Evolutionary conservation across 2,888 invertebrate species (phyloP), one percentile per base, ranked within the genome.

Genomic region (Willowsia nigromaculata): DNA sequence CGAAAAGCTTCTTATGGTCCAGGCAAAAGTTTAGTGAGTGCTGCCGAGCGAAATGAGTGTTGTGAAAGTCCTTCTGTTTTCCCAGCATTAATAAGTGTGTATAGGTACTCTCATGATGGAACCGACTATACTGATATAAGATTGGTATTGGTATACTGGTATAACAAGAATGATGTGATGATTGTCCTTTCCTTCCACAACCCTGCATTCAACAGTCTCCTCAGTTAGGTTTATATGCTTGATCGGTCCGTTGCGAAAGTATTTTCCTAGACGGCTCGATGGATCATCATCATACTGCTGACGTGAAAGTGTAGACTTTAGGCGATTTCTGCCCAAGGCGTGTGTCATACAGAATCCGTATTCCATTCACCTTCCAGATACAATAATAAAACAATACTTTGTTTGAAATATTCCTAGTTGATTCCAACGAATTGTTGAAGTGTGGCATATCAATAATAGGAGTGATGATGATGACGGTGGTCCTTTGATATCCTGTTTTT

Each of bases 1-100:
- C 25, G 11, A 74, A 74, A 74, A 74, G 37, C 71, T 71, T 71
- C 40, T 71, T 47, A 13, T 74, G 33, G 22, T 25, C 25, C 25
- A n/a, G 25, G 56, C 5, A 22, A 56, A 56, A 56, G 56, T 56
- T 56, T 56, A 56, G 7, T 7, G 43, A 43, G 43, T 1, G 43
- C 15, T 6, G 37, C 15, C 65, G 33, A 65, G 65, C 9, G 65
- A 65, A n/a, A 65, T 43, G 43, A 43, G 9, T 43, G 5, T 43
- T 1, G 43, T 13, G 43, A 43, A 43, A 43, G 43, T 43, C 43
- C 43, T 9, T 13, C 43, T 37, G 43, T n/a, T n/a, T n/a, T n/a
- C n/a, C n/a, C n/a, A n/a, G n/a, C n/a, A n/a, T n/a, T n/a, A n/a
- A n/a, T n/a, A n/a, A n/a, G n/a, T n/a, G n/a, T n/a, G n/a, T n/a